phyloP scores from a whole-genome alignment of 2,113 vertebrate species.

The Mola mola region DNA sequence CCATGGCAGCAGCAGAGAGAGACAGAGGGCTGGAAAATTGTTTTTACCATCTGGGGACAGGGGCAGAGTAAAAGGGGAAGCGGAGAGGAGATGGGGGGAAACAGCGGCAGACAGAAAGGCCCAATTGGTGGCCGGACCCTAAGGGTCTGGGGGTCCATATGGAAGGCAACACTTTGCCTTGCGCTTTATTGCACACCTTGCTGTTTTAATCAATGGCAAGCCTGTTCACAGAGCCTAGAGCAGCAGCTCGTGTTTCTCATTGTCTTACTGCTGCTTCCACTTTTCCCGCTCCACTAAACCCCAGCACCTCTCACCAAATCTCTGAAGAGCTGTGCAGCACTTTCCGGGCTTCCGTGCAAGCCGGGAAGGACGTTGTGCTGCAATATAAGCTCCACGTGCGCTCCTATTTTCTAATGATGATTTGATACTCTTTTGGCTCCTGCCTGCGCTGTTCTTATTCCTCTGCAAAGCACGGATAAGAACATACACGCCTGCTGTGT shows the following conservation, averaged over 20 bases:
- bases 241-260: conserved; percentile 78
- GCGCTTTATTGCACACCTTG: conserved; percentile 85
- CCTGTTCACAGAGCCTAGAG: conserved; percentile 82
- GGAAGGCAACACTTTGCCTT: conserved; percentile 85
- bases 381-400: conserved; percentile 38
- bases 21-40: conserved; percentile 91
- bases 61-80: conserved; percentile 80
- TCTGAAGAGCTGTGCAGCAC: conserved; percentile 54
- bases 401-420: conserved; percentile 60
- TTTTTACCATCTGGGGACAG: conserved; percentile 97
- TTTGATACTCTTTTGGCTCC: conserved; percentile 63
- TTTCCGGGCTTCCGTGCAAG: conserved; percentile 42
- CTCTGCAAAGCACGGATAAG: conserved; percentile 51
- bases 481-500: conserved; percentile 56
- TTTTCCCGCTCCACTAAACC: conserved; percentile 64
- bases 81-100: conserved; percentile 61
- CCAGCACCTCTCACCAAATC: conserved; percentile 56
- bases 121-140: conserved; percentile 88
- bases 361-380: conserved; percentile 14
- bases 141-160: conserved; percentile 90
- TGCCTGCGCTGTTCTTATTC: conserved; percentile 60
- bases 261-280: conserved; percentile 67
- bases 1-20: conserved; percentile 86
- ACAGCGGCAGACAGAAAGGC: conserved; percentile 80
- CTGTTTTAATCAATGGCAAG: conserved; percentile 89